phyloP scores from a whole-genome alignment of 2,888 invertebrate genomes.

The Aelia acuminata region DNA sequence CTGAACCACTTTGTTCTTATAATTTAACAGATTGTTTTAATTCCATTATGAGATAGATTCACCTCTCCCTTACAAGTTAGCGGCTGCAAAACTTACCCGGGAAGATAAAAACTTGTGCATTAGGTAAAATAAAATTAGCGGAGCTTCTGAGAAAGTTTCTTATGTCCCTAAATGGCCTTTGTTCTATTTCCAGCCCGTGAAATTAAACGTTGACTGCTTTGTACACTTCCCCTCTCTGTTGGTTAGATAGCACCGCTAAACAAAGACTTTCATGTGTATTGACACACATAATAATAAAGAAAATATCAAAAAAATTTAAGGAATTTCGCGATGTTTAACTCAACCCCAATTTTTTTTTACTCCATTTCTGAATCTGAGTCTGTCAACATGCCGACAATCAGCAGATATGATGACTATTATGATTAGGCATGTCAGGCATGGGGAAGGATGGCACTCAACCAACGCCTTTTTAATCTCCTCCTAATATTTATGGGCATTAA shows the following conservation, averaged over 20 bases:
- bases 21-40: constrained; percentile 58
- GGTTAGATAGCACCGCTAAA: neutral
- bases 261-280: no score
- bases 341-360: no score
- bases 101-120: constrained; percentile 47
- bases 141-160: constrained; percentile 45
- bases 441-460: no score
- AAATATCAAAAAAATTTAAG: no score
- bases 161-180: neutral
- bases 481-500: no score
- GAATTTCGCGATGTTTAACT: no score
- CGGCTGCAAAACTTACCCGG: constrained; percentile 6
- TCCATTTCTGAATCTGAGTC: no score
- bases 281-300: no score
- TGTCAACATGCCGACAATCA: no score
- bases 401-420: no score
- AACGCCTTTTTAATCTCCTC: no score
- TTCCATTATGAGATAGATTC: constrained; percentile 56
- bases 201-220: neutral
- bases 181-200: constrained; percentile 19
- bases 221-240: neutral
- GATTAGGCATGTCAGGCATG: no score
- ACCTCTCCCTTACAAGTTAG: constrained; percentile 43
- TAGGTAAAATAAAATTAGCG: constrained; percentile 54
- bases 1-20: constrained; percentile 56